Evolutionary conservation across 1,140 invertebrate species (phyloP).

Genomic region (Cheumatopsyche charites): DNA sequence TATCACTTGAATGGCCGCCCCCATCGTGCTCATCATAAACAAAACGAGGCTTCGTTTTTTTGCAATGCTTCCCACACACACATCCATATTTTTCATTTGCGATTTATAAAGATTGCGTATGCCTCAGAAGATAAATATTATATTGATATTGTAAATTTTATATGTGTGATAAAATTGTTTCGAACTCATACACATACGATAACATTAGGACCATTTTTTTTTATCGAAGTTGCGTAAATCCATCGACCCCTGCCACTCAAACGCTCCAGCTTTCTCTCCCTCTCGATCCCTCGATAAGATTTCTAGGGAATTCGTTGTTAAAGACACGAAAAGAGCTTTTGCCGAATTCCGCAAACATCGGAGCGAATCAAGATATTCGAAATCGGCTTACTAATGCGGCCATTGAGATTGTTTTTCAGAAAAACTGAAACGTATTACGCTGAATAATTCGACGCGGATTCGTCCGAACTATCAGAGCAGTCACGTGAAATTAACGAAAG

Average conservation of each 20-base stretch:
- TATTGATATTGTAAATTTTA: too few species aligned
- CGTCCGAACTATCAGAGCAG: not conserved
- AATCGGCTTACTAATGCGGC: too few species aligned
- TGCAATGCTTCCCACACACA: too few species aligned
- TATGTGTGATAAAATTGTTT: too few species aligned
- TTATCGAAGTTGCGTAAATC: constrained; percentile 12
- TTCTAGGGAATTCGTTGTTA: not conserved
- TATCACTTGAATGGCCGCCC: constrained; percentile 7
- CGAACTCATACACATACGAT: not conserved
- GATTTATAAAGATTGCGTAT: constrained; percentile 2
- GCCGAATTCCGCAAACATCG: not conserved
- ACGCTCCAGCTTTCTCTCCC: not conserved
- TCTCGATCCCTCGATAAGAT: constrained; percentile 1
- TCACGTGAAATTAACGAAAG: not conserved
- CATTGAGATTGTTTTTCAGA: too few species aligned
- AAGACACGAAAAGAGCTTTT: not conserved
- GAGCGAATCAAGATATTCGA: not conserved
- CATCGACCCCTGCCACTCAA: constrained; percentile 10
- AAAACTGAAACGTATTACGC: too few species aligned
- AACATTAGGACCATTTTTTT: constrained; percentile 5
- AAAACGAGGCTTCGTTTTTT: too few species aligned
- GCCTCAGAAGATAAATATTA: too few species aligned
- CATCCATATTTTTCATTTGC: not conserved
- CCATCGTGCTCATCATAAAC: too few species aligned
- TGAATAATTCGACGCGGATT: too few species aligned